Evolutionary conservation across 2,797 vertebrate species (phyloP).

Genomic region (Pantherophis alleghaniensis): DNA sequence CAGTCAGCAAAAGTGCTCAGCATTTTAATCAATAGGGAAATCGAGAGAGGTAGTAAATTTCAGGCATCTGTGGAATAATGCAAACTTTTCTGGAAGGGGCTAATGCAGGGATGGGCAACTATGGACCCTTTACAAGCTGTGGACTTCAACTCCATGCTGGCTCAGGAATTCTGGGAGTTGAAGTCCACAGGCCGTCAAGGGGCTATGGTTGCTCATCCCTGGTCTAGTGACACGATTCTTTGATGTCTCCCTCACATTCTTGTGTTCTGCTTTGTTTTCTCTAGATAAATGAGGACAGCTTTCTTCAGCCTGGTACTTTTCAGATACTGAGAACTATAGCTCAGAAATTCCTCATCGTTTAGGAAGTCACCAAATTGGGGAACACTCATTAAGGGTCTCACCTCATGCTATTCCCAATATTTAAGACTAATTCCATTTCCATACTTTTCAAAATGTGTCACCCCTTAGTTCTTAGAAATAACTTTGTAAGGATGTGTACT

Average conservation of each 20-base stretch:
- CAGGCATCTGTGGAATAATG: neutral
- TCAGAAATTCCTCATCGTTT: neutral
- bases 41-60: neutral
- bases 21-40: neutral
- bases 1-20: neutral
- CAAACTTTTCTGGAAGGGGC: neutral
- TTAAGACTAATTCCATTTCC: neutral
- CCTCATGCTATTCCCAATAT: neutral
- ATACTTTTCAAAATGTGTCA: neutral
- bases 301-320: neutral
- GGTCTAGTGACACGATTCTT: neutral
- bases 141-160: too few species aligned
- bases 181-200: too few species aligned
- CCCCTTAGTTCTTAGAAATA: neutral
- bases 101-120: too few species aligned
- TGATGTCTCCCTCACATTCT: neutral
- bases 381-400: neutral
- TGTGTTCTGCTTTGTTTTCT: neutral
- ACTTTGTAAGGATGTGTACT: neutral
- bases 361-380: neutral
- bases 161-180: too few species aligned
- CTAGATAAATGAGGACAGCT: neutral
- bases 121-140: too few species aligned
- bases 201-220: too few species aligned
- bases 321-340: neutral